These are phyloP conservation scores for Xenentodon cancila DNA, from an alignment of 2,797 vertebrate genomes.

Conservation along the genomic window DNA sequence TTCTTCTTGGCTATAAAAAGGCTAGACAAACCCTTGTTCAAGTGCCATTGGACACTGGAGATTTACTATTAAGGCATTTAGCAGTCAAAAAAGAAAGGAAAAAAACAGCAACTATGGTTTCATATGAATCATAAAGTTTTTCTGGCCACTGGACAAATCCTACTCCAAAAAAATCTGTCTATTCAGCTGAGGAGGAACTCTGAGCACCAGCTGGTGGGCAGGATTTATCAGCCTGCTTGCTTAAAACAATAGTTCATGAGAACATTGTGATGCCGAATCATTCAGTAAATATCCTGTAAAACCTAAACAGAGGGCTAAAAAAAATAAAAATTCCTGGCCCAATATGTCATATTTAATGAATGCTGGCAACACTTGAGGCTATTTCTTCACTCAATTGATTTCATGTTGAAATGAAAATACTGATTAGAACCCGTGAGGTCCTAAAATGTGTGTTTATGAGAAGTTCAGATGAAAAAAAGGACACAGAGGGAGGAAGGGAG, in stretches of 20 bases:
- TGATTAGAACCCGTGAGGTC: background rate
- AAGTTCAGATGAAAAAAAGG: constrained; percentile 40
- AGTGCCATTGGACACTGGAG: too few relatives aligned
- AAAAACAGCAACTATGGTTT: background rate
- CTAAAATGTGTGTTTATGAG: constrained; percentile 43
- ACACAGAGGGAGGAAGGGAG: constrained; percentile 23
- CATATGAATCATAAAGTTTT: background rate
- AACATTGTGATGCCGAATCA: constrained; percentile 7
- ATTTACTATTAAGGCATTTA: background rate
- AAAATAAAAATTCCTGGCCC: background rate
- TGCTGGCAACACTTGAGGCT: too few relatives aligned
- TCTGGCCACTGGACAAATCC: constrained; percentile 1
- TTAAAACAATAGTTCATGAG: constrained; percentile 30
- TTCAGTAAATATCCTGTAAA: constrained; percentile 7
- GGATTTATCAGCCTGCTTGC: constrained; percentile 28
- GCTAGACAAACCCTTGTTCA: too few relatives aligned
- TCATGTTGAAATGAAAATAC: background rate
- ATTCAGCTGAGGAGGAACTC: background rate
- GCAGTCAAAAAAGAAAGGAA: background rate
- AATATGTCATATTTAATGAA: background rate
- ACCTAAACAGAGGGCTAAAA: constrained; percentile 19
- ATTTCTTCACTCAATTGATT: constrained; percentile 5
- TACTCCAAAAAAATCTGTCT: background rate
- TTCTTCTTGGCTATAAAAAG: too few relatives aligned
- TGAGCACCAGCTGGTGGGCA: background rate